These are phyloP conservation scores for Hypomesus transpacificus DNA, from an alignment of 2,113 vertebrate genomes.

Conservation along the genomic window DNA sequence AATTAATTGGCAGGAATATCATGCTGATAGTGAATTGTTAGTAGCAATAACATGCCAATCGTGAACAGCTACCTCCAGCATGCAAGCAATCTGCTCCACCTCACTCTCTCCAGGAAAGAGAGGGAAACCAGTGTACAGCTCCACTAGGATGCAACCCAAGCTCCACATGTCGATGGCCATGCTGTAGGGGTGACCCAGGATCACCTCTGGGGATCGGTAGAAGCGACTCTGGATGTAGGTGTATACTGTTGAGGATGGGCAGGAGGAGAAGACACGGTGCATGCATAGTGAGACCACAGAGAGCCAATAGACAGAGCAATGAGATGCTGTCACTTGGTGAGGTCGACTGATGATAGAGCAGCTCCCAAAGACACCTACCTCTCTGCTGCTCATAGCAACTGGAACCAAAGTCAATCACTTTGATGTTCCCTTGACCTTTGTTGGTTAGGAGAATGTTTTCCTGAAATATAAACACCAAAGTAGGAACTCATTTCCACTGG, in stretches of 20 bases:
- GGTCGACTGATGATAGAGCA: neutral
- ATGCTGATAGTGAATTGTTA: too few species aligned
- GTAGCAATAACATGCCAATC: neutral
- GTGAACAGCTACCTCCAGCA: constrained; percentile 75
- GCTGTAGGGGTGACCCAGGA: constrained; percentile 78
- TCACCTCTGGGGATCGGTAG: constrained; percentile 83
- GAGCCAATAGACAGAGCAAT: too few species aligned
- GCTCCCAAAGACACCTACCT: constrained; percentile 62
- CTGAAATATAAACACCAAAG: constrained; percentile 44
- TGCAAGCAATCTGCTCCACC: constrained; percentile 80
- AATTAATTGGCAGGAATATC: too few species aligned
- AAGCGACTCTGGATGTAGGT: constrained; percentile 83
- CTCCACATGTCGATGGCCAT: constrained; percentile 87
- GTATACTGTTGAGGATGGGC: constrained; percentile 60
- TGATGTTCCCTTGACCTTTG: constrained; percentile 78
- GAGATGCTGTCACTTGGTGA: too few species aligned
- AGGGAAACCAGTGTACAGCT: constrained; percentile 75
- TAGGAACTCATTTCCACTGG: neutral
- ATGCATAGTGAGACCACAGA: too few species aligned
- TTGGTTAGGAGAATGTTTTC: constrained; percentile 80
- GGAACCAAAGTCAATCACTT: constrained; percentile 86
- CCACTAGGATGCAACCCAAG: constrained; percentile 81
- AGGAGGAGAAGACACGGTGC: too few species aligned
- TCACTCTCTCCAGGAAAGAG: constrained; percentile 82
- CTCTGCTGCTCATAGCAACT: constrained; percentile 83